Evolutionary conservation across 2,888 invertebrate species (phyloP), one percentile per base, ranked within the genome.

Genomic region (Acleris holmiana): DNA sequence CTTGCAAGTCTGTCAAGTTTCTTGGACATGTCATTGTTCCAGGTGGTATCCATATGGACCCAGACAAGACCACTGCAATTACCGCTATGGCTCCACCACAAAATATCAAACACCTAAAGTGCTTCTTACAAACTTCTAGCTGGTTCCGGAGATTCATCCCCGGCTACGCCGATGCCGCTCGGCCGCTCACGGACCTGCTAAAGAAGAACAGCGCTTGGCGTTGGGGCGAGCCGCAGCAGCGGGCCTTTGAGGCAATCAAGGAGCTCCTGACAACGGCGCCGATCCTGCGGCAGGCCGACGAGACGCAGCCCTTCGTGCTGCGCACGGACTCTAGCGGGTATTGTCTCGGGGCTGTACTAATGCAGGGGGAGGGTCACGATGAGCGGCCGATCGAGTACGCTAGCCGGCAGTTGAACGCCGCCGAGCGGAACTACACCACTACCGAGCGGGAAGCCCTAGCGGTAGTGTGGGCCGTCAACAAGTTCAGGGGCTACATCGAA

Each of bases 1-100:
- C 71, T 6, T 49, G 72, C 0, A 67, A 69, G 25, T 69, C 69
- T 1, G 73, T 80, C 0, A 80, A 76, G 35, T 80, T 75, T 41
- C 61, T 80, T 0, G 77, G 77, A 0, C 80, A 79, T 59, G 67
- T 78, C 2, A 73, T 80, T 5, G 71, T 75, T 0, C 73, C 68
- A 25, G 25, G 25, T 4, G 25, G 25, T 25, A 25, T 25, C 25
- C 25, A 25, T 2, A 25, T 25, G 25, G 77, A 82, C 51, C 74
- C 77, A 0, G 74, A 72, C 0, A 80, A 81, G 55, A 75, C 72
- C 0, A 13, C 71, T 0, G 78, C 76, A 0, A 76, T 82, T 0
- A 15, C 46, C 0, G 48, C 72, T 19, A 74, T 77, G 66, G 25
- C 66, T 21, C 8, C 64, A 0, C 77, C 78, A 0, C 35, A 59